Percentiles rank a stretch among this genome's conserved stretches.
phyloP scores from a whole-genome alignment of 2,113 vertebrate species.

The Otis tarda region DNA sequence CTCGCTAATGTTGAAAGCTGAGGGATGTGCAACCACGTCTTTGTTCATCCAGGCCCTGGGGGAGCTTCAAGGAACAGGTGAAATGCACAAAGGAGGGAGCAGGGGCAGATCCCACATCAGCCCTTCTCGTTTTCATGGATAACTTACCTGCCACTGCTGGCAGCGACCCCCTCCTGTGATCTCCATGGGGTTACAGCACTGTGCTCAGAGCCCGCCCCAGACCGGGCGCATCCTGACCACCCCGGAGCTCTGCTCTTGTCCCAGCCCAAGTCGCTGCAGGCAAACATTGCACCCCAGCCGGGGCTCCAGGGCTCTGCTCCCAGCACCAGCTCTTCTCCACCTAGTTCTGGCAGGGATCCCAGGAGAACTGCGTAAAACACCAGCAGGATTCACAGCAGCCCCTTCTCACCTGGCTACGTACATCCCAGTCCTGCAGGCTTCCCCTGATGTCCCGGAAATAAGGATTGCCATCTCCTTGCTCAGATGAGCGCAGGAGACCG shows the following conservation, averaged over 20 bases:
- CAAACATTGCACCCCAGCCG: accelerated
- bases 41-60: background rate
- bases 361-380: background rate
- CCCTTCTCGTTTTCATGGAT: background rate
- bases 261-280: accelerated
- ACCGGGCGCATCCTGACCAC: accelerated
- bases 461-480: background rate
- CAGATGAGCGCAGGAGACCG: accelerated
- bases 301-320: background rate
- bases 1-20: background rate
- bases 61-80: background rate
- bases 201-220: background rate
- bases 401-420: background rate
- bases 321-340: background rate
- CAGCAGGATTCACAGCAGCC: background rate
- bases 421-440: background rate
- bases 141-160: background rate
- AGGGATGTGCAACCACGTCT: background rate
- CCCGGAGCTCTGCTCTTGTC: background rate
- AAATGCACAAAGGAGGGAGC: background rate
- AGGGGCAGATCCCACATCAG: background rate
- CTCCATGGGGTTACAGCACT: background rate
- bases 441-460: accelerated
- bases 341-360: background rate
- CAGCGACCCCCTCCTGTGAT: background rate